These are phyloP conservation scores for Sylvilagus floridanus DNA, from an alignment of 2,797 vertebrate genomes.

Conservation along the genomic window DNA sequence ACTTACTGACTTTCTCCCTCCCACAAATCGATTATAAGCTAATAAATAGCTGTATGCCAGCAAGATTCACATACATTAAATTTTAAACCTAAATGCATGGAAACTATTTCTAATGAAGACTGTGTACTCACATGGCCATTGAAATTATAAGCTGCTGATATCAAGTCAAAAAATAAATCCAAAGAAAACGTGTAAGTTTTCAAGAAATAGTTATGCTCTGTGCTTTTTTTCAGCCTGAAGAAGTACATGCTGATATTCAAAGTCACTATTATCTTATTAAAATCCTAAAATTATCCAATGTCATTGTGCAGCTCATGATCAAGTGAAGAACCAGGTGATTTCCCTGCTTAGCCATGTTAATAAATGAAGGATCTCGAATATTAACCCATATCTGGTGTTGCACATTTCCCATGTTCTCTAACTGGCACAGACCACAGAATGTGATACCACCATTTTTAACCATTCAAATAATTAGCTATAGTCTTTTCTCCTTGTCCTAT, in stretches of 20 bases:
- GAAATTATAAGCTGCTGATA: slow-evolving; percentile 11
- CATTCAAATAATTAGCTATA: neutral
- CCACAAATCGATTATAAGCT: slow-evolving; percentile 75
- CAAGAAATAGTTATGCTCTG: neutral
- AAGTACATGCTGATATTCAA: slow-evolving; percentile 3
- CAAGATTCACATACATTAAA: slow-evolving; percentile 49
- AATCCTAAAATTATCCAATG: neutral
- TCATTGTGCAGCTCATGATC: neutral
- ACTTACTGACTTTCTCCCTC: slow-evolving; percentile 58
- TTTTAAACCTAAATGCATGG: slow-evolving; percentile 26
- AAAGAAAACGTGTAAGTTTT: neutral
- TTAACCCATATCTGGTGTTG: neutral
- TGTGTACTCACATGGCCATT: neutral
- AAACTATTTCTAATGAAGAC: neutral
- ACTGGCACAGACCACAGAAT: neutral
- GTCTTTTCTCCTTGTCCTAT: neutral
- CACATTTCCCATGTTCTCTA: neutral
- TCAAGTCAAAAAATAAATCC: neutral
- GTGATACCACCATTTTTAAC: neutral
- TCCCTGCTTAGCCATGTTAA: neutral
- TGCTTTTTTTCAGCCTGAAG: neutral
- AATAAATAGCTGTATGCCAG: slow-evolving; percentile 68
- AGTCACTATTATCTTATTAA: neutral
- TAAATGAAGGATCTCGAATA: neutral
- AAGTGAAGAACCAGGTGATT: neutral